These are phyloP conservation scores for Genyomyrus donnyi DNA, from an alignment of 2,113 vertebrate species.

Conservation along the genomic window DNA sequence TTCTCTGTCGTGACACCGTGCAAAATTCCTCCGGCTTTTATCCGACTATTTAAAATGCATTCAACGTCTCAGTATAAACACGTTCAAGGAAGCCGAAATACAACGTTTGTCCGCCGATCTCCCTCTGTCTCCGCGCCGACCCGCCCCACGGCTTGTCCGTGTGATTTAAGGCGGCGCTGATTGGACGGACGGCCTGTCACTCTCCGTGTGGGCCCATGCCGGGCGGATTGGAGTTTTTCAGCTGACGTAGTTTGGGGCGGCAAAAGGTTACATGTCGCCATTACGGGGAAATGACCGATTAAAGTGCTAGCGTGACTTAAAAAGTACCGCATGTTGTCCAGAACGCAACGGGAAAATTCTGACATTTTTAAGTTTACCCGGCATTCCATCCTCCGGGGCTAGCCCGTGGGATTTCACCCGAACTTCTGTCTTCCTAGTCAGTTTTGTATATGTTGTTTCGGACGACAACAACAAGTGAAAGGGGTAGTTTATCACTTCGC, in stretches of 20 bases:
- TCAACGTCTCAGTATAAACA: conserved; percentile 5
- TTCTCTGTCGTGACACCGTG: background rate
- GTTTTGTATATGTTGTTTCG: background rate
- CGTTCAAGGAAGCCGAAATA: conserved; percentile 41
- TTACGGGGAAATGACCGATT: background rate
- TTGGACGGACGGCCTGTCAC: conserved; percentile 43
- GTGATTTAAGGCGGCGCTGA: conserved; percentile 25
- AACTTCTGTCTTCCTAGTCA: background rate
- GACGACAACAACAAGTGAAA: background rate
- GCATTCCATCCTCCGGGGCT: background rate
- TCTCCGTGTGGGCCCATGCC: conserved; percentile 1
- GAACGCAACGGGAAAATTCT: background rate
- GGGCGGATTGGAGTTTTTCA: conserved; percentile 29
- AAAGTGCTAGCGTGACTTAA: background rate
- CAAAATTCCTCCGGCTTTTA: background rate
- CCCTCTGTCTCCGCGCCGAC: conserved; percentile 43
- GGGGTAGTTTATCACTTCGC: background rate
- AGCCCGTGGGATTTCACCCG: background rate
- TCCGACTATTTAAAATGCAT: background rate
- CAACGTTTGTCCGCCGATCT: conserved; percentile 50
- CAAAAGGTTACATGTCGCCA: conserved; percentile 9
- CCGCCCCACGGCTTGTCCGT: conserved; percentile 49
- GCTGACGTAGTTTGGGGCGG: conserved; percentile 21
- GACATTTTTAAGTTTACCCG: background rate
- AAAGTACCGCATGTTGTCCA: background rate